These are phyloP conservation scores for Pachyrhynchus sulphureomaculatus DNA, from an alignment of 1,140 invertebrate genomes.

Conservation along the genomic window DNA sequence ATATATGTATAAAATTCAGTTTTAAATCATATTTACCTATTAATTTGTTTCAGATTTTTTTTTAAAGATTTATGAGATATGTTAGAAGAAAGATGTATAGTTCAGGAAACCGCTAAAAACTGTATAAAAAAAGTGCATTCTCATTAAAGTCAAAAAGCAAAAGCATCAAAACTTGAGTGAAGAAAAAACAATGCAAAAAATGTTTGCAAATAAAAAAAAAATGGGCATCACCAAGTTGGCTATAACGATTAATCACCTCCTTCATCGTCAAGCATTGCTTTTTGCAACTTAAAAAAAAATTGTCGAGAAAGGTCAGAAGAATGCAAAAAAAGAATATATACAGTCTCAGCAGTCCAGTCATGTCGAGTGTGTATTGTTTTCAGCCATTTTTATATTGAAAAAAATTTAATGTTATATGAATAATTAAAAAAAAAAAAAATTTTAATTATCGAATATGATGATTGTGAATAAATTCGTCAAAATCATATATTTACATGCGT, in stretches of 20 bases:
- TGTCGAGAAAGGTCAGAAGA: neutral
- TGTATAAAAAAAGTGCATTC: conserved; percentile 21
- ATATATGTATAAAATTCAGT: no score
- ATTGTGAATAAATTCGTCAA: no score
- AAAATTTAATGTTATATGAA: no score
- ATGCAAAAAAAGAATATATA: neutral
- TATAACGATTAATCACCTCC: no score
- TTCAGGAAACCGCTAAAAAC: conserved; percentile 8
- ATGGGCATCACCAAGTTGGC: no score
- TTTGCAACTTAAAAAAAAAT: neutral
- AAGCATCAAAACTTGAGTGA: neutral
- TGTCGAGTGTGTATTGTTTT: neutral
- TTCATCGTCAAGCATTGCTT: no score
- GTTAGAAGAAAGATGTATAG: conserved; percentile 15
- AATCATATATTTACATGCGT: no score
- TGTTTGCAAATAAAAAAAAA: no score
- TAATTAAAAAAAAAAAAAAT: no score
- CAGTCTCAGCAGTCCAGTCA: conserved; percentile 16
- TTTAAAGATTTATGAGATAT: neutral
- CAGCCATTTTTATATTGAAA: conserved; percentile 1
- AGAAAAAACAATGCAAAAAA: neutral
- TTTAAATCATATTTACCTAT: no score
- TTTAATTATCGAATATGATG: no score
- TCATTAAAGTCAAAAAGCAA: conserved; percentile 26
- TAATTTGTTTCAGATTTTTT: no score